phyloP scores from a whole-genome alignment of 2,113 vertebrate species.

The Crotalus helleri region DNA sequence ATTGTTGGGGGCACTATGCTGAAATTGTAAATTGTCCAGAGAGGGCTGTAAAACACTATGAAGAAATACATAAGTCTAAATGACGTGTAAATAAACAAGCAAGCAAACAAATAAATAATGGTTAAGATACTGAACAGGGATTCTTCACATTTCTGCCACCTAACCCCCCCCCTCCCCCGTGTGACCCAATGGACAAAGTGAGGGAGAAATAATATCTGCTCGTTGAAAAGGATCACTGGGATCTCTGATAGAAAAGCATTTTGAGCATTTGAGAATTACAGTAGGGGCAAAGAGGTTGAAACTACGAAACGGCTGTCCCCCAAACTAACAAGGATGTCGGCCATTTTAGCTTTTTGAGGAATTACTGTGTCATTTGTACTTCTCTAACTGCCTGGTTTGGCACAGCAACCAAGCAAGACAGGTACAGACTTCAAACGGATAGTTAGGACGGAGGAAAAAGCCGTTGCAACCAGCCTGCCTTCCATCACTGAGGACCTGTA shows the following conservation, averaged over 20 bases:
- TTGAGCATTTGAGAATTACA: background rate
- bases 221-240: background rate
- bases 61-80: background rate
- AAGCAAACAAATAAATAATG: background rate
- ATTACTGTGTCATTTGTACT: background rate
- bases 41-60: background rate
- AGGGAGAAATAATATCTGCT: background rate
- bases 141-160: background rate
- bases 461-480: background rate
- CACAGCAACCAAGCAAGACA: background rate
- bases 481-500: background rate
- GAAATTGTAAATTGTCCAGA: background rate
- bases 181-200: background rate
- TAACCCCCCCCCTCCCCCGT: background rate
- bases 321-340: background rate
- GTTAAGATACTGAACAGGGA: background rate
- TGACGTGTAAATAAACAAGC: background rate
- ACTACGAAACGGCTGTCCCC: background rate
- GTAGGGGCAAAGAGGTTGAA: background rate
- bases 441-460: background rate
- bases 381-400: background rate
- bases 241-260: background rate
- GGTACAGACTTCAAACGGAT: background rate
- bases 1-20: background rate
- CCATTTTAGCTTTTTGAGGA: background rate